Percentiles rank a stretch among this genome's conserved stretches.
Evolutionary conservation across 2,113 vertebrate genomes (phyloP).

Genomic region (Coracopsis vasa): DNA sequence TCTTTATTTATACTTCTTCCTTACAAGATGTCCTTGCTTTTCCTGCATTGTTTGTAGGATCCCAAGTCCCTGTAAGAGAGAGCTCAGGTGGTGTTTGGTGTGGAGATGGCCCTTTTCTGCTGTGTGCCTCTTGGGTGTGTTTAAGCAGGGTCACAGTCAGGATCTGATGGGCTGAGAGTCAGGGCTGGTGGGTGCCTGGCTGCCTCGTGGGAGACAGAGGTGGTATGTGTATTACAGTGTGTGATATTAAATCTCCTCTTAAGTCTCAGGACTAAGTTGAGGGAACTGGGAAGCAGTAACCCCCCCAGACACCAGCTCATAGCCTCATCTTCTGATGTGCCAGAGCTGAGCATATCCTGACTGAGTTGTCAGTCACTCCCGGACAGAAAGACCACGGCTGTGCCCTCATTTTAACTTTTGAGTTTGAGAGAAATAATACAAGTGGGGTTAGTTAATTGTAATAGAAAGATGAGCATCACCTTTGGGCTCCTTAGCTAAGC

Average conservation of each 20-base stretch:
- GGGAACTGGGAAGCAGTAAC: not conserved
- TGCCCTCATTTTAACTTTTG: fast-evolving
- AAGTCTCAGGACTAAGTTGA: fast-evolving
- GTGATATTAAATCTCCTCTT: not conserved
- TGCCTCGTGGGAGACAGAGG: fast-evolving
- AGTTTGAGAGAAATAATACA: not conserved
- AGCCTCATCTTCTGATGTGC: not conserved
- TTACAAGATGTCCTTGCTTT: not conserved
- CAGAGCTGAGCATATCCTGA: not conserved
- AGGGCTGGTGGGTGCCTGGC: not conserved
- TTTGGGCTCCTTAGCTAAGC: not conserved
- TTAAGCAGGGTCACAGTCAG: not conserved
- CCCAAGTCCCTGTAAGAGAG: not conserved
- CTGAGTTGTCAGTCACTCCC: not conserved
- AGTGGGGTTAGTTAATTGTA: fast-evolving
- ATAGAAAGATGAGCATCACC: not conserved
- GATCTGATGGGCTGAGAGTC: not conserved
- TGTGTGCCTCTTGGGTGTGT: fast-evolving
- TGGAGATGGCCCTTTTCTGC: fast-evolving
- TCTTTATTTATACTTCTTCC: not conserved
- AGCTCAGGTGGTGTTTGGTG: fast-evolving
- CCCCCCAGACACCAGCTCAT: fast-evolving
- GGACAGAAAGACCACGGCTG: not conserved
- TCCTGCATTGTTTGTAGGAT: fast-evolving
- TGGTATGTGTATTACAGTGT: not conserved